Evolutionary conservation across 2,113 vertebrate genomes (phyloP).

Genomic region (Capra hircus): DNA sequence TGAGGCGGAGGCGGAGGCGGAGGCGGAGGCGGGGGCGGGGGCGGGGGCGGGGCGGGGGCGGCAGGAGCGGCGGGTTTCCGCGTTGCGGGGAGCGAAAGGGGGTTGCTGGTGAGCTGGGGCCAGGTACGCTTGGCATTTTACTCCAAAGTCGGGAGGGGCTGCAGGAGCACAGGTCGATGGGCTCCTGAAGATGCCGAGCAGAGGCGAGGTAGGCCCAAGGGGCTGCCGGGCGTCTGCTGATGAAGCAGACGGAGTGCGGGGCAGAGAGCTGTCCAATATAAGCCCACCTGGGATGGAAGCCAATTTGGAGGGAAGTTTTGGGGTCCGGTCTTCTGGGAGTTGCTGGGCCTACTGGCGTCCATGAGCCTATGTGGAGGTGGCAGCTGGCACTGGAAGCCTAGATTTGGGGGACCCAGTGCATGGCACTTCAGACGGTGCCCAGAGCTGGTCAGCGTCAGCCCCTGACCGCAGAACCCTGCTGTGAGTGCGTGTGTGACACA

Average conservation of each 20-base stretch:
- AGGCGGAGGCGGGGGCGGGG: too few species aligned
- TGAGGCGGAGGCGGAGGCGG: too few species aligned
- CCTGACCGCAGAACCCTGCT: neutral
- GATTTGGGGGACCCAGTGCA: neutral
- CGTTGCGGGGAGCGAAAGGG: neutral
- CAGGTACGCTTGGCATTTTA: too few species aligned
- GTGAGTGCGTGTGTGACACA: neutral
- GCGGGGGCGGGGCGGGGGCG: too few species aligned
- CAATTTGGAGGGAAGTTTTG: neutral
- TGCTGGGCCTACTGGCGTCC: neutral
- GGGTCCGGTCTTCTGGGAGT: neutral
- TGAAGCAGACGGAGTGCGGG: neutral
- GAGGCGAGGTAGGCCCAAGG: neutral
- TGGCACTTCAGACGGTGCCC: neutral
- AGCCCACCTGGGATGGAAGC: neutral
- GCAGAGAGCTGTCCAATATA: neutral
- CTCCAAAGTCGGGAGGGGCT: neutral
- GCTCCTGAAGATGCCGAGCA: neutral
- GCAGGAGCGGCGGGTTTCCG: too few species aligned
- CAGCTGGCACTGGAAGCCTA: neutral
- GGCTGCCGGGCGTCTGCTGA: neutral
- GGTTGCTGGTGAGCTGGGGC: neutral
- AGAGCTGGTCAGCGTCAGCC: neutral
- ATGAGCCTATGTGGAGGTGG: neutral
- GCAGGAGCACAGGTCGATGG: neutral